A percentile compares a stretch with the other conserved stretches of the same genome.
Evolutionary conservation across 1,140 invertebrate species (phyloP).

Genomic region (Brachionus calyciflorus): DNA sequence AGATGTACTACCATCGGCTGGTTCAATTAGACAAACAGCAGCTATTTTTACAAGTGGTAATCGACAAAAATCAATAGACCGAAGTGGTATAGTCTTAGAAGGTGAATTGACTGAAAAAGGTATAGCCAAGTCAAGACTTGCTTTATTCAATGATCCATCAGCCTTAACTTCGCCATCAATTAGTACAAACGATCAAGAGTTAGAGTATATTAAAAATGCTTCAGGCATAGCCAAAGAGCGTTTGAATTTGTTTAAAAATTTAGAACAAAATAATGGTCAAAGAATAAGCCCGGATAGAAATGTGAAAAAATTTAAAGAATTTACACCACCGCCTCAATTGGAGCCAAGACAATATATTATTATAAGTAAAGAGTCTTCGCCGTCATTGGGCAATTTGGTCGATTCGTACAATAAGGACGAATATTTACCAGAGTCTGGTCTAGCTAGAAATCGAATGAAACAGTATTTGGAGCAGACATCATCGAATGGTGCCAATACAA

Average conservation of each 20-base stretch:
- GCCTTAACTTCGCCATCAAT: not conserved
- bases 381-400: not conserved
- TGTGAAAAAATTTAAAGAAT: slow-evolving; percentile 34
- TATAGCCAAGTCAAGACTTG: slow-evolving; percentile 31
- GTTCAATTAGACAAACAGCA: slow-evolving; percentile 39
- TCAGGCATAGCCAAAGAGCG: slow-evolving; percentile 46
- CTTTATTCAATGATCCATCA: slow-evolving; percentile 34
- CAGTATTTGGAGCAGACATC: slow-evolving; percentile 35
- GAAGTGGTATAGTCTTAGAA: slow-evolving; percentile 21
- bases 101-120: slow-evolving; percentile 45
- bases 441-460: slow-evolving; percentile 40
- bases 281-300: not conserved
- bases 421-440: slow-evolving; percentile 25
- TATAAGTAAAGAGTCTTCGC: not conserved
- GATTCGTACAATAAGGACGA: slow-evolving; percentile 18
- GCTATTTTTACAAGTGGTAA: slow-evolving; percentile 10
- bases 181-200: not conserved
- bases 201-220: slow-evolving; percentile 14
- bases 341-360: slow-evolving; percentile 27
- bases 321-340: slow-evolving; percentile 40
- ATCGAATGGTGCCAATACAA: not conserved
- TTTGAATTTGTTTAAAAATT: slow-evolving; percentile 42
- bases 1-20: not conserved
- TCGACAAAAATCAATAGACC: slow-evolving; percentile 20
- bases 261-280: slow-evolving; percentile 3